phyloP scores from a whole-genome alignment of 2,888 invertebrate species.

The Anodontia alba region DNA sequence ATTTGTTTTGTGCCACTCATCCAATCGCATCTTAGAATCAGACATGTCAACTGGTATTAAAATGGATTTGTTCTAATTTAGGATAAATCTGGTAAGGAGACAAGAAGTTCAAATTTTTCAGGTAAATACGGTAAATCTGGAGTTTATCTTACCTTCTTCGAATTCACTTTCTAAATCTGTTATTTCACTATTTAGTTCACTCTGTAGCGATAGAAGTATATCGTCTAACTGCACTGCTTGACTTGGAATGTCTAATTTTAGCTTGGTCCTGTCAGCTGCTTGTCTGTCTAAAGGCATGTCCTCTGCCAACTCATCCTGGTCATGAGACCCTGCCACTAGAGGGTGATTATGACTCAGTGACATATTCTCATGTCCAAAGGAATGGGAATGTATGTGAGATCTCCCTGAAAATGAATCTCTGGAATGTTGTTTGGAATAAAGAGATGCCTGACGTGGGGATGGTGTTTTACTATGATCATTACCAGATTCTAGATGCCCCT shows the following conservation, averaged over 20 bases:
- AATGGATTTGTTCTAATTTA: too few species aligned
- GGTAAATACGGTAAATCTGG: too few species aligned
- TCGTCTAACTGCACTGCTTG: constrained; percentile 48
- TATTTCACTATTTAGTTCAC: constrained; percentile 67
- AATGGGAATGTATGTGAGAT: background rate
- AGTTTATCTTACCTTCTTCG: constrained; percentile 62
- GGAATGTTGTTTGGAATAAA: background rate
- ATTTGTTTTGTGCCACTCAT: too few species aligned
- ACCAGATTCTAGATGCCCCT: background rate
- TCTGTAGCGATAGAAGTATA: constrained; percentile 57
- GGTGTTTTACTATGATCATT: background rate
- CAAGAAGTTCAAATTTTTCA: too few species aligned
- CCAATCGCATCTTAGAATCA: too few species aligned
- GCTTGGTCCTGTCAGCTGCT: constrained; percentile 56
- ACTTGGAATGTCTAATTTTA: constrained; percentile 60
- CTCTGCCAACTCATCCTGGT: background rate
- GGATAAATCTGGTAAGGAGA: too few species aligned
- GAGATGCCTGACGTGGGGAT: background rate
- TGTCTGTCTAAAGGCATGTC: background rate
- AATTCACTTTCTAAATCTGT: constrained; percentile 68
- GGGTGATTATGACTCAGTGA: background rate
- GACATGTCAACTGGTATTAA: too few species aligned
- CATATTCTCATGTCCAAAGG: background rate
- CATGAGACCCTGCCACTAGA: background rate
- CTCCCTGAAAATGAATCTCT: background rate